Evolutionary conservation across 2,888 invertebrate species (phyloP), one percentile per base, ranked within the genome.

Genomic region (Sminthurinus aureus): DNA sequence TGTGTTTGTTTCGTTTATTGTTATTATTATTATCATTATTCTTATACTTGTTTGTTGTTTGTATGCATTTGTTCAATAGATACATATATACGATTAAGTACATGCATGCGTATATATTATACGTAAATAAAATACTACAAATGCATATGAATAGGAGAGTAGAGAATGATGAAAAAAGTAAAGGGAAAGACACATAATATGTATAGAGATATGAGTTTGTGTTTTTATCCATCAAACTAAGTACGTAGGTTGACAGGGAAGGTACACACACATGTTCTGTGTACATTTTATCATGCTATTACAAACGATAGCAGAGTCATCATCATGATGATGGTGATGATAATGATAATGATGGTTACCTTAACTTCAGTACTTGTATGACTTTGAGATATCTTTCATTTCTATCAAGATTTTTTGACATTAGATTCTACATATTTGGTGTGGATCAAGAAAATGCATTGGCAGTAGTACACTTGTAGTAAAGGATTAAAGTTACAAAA

Each of bases 201-300:
- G 6, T 38, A 38, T 38, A 6, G 38, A 38, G 38, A 38, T 38
- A 38, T 38, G 38, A 38, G 38, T 6, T 38, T 38, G 38, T 38
- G 38, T 38, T 38, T 38, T 38, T 38, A 38, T 38, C 6, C 6
- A 38, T 38, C 38, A 38, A 58, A 58, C 58, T 73, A 50, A 58
- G 8, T 58, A 76, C 76, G 76, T 76, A 76, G 76, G 76, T 52
- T 76, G 76, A 52, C 73, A 69, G 73, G 69, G 69, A 26, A 73
- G 73, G 69, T 20, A 22, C 66, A 66, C 66, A 38, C 38, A 38
- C 38, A 38, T 38, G 38, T 38, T 38, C 38, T 38, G 38, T 38
- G 38, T 38, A 38, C 38, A 38, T 38, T 38, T 38, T 1, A 38
- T 38, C 38, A 38, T 38, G 6, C 38, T 38, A 38, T 38, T 38